phyloP scores from a whole-genome alignment of 2,113 vertebrate species.

The Perca flavescens region DNA sequence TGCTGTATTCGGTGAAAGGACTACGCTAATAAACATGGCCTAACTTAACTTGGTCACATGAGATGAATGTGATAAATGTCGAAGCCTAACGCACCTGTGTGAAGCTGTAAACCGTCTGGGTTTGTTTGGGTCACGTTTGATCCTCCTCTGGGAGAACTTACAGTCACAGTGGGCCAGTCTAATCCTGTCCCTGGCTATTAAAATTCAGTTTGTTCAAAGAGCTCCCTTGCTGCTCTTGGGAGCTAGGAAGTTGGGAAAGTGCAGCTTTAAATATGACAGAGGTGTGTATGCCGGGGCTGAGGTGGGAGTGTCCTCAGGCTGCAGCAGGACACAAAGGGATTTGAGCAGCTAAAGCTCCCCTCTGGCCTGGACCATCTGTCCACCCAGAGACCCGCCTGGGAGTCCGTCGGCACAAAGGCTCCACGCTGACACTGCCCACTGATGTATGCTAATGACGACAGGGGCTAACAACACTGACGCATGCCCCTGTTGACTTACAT shows the following conservation, averaged over 20 bases:
- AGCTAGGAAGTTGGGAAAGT: not conserved
- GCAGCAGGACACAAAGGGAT: constrained; percentile 46
- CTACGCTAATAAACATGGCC: not conserved
- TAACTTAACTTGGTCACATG: not conserved
- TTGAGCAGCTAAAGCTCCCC: constrained; percentile 42
- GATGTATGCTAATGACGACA: constrained; percentile 43
- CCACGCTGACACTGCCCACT: constrained; percentile 14
- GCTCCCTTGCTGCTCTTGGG: not conserved
- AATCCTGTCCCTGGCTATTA: not conserved
- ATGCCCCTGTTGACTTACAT: constrained; percentile 6
- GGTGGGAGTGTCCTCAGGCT: constrained; percentile 22
- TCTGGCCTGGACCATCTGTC: constrained; percentile 65
- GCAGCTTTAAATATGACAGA: constrained; percentile 13
- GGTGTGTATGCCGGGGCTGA: constrained; percentile 1
- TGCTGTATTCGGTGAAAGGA: not conserved
- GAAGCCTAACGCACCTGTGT: not conserved
- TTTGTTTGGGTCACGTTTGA: not conserved
- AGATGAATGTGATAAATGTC: not conserved
- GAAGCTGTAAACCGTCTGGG: not conserved
- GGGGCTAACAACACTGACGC: not conserved
- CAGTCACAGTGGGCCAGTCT: not conserved
- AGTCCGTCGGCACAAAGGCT: constrained; percentile 45
- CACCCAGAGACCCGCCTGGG: constrained; percentile 6
- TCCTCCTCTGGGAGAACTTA: not conserved
- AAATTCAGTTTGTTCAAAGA: constrained; percentile 2